A percentile compares a stretch with the other conserved stretches of the same genome.
Evolutionary conservation across 2,113 vertebrate genomes (phyloP).

Genomic region (Lagopus muta): DNA sequence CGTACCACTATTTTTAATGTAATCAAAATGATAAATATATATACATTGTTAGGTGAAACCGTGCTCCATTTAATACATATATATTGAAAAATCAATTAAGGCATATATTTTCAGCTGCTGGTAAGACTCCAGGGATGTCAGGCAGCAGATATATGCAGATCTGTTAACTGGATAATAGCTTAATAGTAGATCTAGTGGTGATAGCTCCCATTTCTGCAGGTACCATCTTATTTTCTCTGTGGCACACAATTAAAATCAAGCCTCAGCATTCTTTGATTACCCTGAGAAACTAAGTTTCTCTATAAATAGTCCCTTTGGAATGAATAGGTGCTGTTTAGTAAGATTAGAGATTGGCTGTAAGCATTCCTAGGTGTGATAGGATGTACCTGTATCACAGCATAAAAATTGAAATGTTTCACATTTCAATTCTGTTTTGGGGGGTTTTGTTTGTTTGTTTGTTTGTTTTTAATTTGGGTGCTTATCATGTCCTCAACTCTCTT

Average conservation of each 20-base stretch:
- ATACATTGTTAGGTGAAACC: background rate
- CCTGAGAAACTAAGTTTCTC: background rate
- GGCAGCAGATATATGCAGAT: background rate
- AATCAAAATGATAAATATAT: background rate
- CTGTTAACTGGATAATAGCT: background rate
- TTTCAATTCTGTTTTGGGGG: accelerated
- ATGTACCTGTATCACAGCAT: background rate
- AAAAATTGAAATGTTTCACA: background rate
- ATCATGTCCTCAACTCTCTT: background rate
- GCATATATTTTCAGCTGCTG: background rate
- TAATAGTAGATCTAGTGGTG: background rate
- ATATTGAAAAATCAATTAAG: slow-evolving; percentile 19
- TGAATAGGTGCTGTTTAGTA: background rate
- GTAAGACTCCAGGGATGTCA: background rate
- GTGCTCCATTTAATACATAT: background rate
- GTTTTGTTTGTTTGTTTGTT: background rate
- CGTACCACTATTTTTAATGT: background rate
- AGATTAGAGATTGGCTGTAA: background rate
- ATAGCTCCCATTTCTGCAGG: slow-evolving; percentile 10
- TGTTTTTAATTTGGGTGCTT: background rate
- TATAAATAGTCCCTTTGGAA: background rate
- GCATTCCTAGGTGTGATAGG: background rate
- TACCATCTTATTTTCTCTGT: background rate
- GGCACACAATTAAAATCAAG: slow-evolving; percentile 12
- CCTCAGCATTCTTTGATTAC: background rate